phyloP scores from a whole-genome alignment of 2,888 invertebrate species.

The Cantharis nigra region DNA sequence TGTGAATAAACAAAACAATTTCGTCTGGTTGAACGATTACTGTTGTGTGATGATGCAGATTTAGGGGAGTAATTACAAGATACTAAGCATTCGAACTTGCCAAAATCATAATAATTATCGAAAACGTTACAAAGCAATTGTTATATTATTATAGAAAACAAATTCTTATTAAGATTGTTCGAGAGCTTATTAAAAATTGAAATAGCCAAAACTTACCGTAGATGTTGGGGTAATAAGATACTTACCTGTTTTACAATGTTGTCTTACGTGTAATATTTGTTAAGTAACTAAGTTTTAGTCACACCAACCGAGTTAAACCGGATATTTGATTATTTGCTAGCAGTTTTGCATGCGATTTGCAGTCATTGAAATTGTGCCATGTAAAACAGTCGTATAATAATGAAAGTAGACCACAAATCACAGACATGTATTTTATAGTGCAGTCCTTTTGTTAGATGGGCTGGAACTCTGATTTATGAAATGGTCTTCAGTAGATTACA shows the following conservation, averaged over 20 bases:
- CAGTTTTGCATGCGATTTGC: slow-evolving; percentile 17
- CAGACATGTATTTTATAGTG: slow-evolving; percentile 40
- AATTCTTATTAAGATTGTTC: no score
- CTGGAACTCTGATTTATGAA: slow-evolving; percentile 43
- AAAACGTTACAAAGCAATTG: no score
- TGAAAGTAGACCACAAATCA: slow-evolving; percentile 38
- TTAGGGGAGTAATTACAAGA: no score
- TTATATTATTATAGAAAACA: no score
- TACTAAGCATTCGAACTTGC: no score
- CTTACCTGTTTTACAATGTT: background rate
- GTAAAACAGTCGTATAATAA: slow-evolving; percentile 17
- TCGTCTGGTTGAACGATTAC: no score
- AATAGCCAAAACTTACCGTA: no score
- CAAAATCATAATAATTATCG: no score
- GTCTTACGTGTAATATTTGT: background rate
- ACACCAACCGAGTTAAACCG: slow-evolving; percentile 1
- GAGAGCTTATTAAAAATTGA: no score
- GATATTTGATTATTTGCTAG: slow-evolving; percentile 18
- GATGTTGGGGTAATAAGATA: background rate
- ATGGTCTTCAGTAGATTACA: slow-evolving; percentile 21
- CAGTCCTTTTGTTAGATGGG: slow-evolving; percentile 43
- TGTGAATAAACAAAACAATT: no score
- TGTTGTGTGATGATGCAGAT: no score
- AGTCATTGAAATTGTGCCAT: slow-evolving; percentile 17
- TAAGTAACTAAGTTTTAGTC: slow-evolving; percentile 1